Conservation (phyloP, 2,797 vertebrate species). For the Tachyglossus aculeatus region DNA sequence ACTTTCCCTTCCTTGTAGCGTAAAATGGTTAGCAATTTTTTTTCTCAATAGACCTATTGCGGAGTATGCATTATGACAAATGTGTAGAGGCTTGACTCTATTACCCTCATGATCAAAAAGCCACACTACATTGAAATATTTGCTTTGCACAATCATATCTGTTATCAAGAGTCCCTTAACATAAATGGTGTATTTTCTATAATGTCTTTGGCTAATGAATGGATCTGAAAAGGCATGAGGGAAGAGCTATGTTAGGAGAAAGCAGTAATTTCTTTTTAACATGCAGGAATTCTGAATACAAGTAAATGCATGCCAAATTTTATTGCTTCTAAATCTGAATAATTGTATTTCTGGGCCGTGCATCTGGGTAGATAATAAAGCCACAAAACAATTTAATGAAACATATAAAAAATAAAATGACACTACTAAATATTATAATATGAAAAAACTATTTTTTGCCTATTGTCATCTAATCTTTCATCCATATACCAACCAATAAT, state of each 20-base stretch:
- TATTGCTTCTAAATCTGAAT: constrained; percentile 84
- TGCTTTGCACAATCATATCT: constrained; percentile 73
- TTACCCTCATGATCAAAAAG: constrained; percentile 76
- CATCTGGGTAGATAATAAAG: constrained; percentile 84
- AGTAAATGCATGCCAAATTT: constrained; percentile 81
- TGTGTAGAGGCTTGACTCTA: constrained; percentile 64
- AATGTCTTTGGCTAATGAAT: constrained; percentile 80
- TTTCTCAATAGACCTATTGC: constrained; percentile 49
- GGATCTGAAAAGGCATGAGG: constrained; percentile 71
- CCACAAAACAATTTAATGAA: constrained; percentile 84
- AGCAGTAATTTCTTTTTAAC: constrained; percentile 81
- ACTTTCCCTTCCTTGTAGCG: constrained; percentile 47
- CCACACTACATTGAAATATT: constrained; percentile 76
- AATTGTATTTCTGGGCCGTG: constrained; percentile 82
- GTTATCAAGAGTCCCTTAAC: constrained; percentile 80
- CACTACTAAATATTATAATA: constrained; percentile 84
- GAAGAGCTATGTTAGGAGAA: constrained; percentile 74
- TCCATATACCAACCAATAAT: constrained; percentile 79
- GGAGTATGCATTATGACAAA: constrained; percentile 64
- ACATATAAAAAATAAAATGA: constrained; percentile 82
- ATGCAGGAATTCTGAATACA: constrained; percentile 79
- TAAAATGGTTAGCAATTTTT: constrained; percentile 59
- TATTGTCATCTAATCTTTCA: constrained; percentile 82
- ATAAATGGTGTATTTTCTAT: constrained; percentile 80
- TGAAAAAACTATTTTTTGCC: constrained; percentile 81